Evolutionary conservation across 2,888 invertebrate species (phyloP).

Genomic region (Calliscelio sp.): DNA sequence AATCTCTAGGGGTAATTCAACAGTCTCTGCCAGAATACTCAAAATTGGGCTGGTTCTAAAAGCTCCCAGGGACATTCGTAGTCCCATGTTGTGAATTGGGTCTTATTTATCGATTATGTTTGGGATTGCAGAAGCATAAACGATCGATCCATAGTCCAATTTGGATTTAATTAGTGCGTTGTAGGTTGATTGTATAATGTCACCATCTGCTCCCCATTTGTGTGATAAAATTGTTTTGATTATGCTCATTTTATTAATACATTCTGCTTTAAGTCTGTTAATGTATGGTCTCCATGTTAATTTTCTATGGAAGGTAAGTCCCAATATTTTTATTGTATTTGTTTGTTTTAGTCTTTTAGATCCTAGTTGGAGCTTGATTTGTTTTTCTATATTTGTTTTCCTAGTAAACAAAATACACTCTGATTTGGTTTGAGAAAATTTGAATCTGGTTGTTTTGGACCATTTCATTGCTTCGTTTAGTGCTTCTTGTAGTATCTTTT

Average conservation of each 20-base stretch:
- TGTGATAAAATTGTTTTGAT: not conserved
- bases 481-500: slow-evolving; percentile 28
- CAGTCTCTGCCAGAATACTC: too few species aligned
- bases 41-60: too few species aligned
- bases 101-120: not conserved
- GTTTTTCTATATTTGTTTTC: not conserved
- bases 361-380: not conserved
- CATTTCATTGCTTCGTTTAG: slow-evolving; percentile 16
- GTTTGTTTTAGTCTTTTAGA: slow-evolving; percentile 1
- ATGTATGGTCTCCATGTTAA: slow-evolving; percentile 60
- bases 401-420: slow-evolving; percentile 26
- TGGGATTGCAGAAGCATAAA: not conserved
- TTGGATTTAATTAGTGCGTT: not conserved
- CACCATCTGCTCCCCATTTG: not conserved
- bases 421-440: slow-evolving; percentile 40
- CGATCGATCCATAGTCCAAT: not conserved
- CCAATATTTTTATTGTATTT: slow-evolving; percentile 55
- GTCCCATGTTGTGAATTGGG: not conserved
- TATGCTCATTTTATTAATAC: not conserved
- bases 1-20: too few species aligned
- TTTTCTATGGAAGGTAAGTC: slow-evolving; percentile 59
- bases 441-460: slow-evolving; percentile 18
- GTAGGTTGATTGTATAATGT: not conserved
- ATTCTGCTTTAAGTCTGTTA: not conserved
- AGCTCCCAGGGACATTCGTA: not conserved